Evolutionary conservation across 2,113 vertebrate species (phyloP), one percentile per base, ranked within the genome.

Genomic region (Pycnonotus jocosus): DNA sequence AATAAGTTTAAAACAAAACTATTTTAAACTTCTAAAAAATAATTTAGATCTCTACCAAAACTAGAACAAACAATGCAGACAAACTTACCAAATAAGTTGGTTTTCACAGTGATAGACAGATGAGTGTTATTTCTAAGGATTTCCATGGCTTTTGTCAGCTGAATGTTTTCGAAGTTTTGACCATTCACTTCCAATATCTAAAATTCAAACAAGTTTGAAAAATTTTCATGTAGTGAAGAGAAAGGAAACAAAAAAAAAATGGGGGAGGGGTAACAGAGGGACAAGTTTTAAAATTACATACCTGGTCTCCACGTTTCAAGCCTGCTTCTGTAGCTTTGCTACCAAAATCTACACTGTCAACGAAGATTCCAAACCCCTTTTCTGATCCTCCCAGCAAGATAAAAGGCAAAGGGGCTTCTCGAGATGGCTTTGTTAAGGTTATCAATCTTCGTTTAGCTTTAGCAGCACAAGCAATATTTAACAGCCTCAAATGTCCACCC

Each of bases 61-160:
- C 62, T 70, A 86, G 19, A 64, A 51, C 0, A 15, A 90, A 54
- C 28, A 87, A 30, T 8, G 9, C 15, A 62, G 9, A 51, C 23
- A 66, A 53, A 82, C 97, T 98, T 97, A 99, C 99, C 99, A 97
- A 99, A 98, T 91, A 99, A 98, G 93, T 99, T 99, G 58, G 99
- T 99, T 99, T 99, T 99, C 98, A 99, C 99, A 99, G 99, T 99
- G 98, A 99, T 99, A 83, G 99, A 99, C 95, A 99, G 97, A 97
- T 99, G 99, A 44, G 99, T 99, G 97, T 99, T 99, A 98, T 99
- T 99, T 97, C 98, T 98, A 95, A 99, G 98, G 96, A 99, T 99
- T 98, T 99, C 99, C 83, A 99, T 99, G 97, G 99, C 99, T 98
- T 99, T 99, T 88, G 97, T 98, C 93, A 99, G 98, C 96, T 99